Conservation (phyloP, 2,113 vertebrate genomes). For the Pelmatolapia mariae region DNA sequence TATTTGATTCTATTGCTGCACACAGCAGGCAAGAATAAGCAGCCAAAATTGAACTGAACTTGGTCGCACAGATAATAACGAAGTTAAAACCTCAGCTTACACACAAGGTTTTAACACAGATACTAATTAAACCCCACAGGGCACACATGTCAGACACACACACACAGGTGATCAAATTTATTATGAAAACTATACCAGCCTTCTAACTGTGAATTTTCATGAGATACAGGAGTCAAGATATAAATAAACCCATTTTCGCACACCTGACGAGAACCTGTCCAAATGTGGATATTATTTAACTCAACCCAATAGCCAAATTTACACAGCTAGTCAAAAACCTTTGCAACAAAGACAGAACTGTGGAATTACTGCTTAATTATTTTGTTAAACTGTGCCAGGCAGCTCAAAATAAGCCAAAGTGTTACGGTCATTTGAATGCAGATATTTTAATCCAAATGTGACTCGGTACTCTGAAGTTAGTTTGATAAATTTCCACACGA, state of each 20-base stretch:
- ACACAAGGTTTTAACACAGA: background rate
- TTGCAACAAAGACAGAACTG: background rate
- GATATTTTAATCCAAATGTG: too few relatives aligned
- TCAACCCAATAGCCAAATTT: background rate
- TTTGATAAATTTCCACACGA: background rate
- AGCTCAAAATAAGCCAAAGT: background rate
- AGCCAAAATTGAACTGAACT: background rate
- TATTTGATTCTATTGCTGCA: background rate
- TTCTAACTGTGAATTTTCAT: background rate
- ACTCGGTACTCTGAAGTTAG: too few relatives aligned
- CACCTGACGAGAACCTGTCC: background rate
- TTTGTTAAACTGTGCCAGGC: background rate
- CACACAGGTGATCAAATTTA: background rate
- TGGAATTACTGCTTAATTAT: background rate
- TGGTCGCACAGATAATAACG: background rate
- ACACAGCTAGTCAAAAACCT: background rate
- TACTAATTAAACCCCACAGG: background rate
- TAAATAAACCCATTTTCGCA: background rate
- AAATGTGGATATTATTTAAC: background rate
- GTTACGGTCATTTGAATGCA: too few relatives aligned
- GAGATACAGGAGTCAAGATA: background rate
- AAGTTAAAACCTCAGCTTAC: background rate
- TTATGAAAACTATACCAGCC: background rate
- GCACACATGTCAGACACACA: background rate
- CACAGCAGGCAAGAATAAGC: background rate